Base-by-base conservation (phyloP, 1,140 invertebrate species). In the Zaprionus ornatus region DNA sequence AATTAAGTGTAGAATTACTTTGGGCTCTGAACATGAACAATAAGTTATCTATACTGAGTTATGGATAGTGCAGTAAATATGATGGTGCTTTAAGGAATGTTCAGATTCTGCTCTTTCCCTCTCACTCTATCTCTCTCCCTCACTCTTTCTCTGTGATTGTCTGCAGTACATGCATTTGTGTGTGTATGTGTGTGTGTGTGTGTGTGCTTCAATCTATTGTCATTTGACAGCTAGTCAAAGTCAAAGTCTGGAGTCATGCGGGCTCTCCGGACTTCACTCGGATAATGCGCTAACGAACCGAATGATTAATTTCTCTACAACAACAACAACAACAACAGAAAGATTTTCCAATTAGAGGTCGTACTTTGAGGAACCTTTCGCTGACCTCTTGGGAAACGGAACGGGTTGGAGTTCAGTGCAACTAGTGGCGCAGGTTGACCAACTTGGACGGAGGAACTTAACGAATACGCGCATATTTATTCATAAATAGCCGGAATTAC, bases 211-310 rank as follows among this genome's bases (percentile, higher is more conserved):
- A 40, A 54, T 37, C 19, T 37, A 13, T 37, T 48, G 50, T 13
- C 59, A 37, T 35, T 15, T 19, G 27, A 37, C 62, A 50, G 61
- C 54, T 37, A 27, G 54, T 56, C 42, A 45, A 55, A 32, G 21
- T 67, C 21, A 19, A 45, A 45, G 6, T 45, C 4, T 42, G 13
- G n/a, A 77, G 64, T 77, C 65, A 84, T 84, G 82, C 81, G 81
- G 82, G 82, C 62, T 71, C 17, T 13, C 29, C 45, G 10, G 52
- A 17, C 21, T 52, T 42, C 5, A 17, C 12, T 67, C 13, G 74
- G 69, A 79, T 82, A 82, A 82, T 79, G 80, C 71, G 75, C 62
- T 80, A 85, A 84, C 75, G 82, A 84, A 85, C 52, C 56, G 50
- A 84, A 82, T 85, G 82, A 84, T 86, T 84, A 86, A 84, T 84